These are phyloP conservation scores for Whitmania pigra DNA, from an alignment of 1,140 invertebrate species.

Conservation along the genomic window DNA sequence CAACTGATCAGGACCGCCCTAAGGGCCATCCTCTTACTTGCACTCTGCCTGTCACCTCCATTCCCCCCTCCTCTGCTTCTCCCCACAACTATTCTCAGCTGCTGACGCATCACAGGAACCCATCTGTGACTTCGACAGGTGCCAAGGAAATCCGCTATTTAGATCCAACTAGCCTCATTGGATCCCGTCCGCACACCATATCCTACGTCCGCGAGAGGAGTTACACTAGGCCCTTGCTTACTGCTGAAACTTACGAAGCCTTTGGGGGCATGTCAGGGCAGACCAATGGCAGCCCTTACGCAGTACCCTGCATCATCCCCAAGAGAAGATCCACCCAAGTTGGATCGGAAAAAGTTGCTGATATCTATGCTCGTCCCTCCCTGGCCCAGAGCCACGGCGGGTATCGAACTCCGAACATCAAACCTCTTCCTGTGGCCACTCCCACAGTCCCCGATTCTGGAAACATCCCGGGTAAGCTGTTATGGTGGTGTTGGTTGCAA, in stretches of 20 bases:
- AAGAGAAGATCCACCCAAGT: background rate
- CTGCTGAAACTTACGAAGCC: conserved; percentile 2
- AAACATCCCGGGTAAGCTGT: background rate
- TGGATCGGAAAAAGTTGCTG: conserved; percentile 5
- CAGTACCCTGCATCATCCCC: conserved; percentile 1
- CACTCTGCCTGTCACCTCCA: background rate
- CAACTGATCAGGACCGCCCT: too few relatives aligned
- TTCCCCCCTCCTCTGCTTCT: background rate
- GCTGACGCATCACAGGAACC: background rate
- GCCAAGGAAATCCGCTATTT: background rate
- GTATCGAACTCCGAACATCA: conserved; percentile 14
- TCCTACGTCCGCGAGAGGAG: background rate
- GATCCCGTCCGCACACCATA: conserved; percentile 13
- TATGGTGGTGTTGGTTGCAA: background rate
- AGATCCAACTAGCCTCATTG: background rate
- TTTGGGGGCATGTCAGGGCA: background rate
- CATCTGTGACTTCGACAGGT: background rate
- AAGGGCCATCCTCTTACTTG: background rate
- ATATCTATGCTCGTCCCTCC: conserved; percentile 12
- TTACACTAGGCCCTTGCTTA: background rate
- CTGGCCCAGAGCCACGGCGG: background rate
- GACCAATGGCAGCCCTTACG: background rate
- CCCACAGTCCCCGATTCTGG: conserved; percentile 4
- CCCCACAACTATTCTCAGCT: background rate
- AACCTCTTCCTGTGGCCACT: conserved; percentile 10